These are phyloP conservation scores for Centroberyx gerrardi DNA, from an alignment of 2,797 vertebrate genomes.

Conservation along the genomic window DNA sequence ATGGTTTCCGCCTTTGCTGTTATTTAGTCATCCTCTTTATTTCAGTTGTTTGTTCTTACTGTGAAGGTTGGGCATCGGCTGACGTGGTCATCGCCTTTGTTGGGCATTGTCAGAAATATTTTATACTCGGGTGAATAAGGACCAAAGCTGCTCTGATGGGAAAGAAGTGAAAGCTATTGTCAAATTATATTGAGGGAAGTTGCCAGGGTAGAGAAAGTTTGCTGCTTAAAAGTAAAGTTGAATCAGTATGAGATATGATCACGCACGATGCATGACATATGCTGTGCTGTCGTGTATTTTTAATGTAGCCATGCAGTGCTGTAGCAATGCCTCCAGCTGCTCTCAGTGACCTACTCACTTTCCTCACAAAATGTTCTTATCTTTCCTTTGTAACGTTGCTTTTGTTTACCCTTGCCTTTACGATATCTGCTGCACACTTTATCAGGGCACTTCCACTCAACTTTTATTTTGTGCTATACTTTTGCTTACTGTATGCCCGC, in stretches of 20 bases:
- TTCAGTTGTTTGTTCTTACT: slow-evolving; percentile 36
- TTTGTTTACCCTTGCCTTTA: not conserved
- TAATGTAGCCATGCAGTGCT: slow-evolving; percentile 22
- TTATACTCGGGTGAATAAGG: slow-evolving; percentile 25
- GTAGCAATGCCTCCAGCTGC: slow-evolving; percentile 6
- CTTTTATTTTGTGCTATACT: not conserved
- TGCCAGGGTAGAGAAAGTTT: slow-evolving; percentile 20
- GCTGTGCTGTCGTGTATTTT: slow-evolving; percentile 24
- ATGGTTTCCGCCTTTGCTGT: slow-evolving; percentile 55
- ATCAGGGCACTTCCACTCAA: too few species aligned
- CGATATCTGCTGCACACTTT: too few species aligned
- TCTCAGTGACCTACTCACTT: slow-evolving; percentile 27
- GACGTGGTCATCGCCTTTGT: slow-evolving; percentile 17
- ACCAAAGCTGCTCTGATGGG: slow-evolving; percentile 22
- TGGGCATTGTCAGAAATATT: slow-evolving; percentile 32
- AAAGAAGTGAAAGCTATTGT: slow-evolving; percentile 22
- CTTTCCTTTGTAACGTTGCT: not conserved
- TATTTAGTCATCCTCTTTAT: slow-evolving; percentile 14
- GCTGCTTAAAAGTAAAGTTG: slow-evolving; percentile 29
- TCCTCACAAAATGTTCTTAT: not conserved
- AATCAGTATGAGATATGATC: slow-evolving; percentile 25
- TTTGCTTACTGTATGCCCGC: not conserved
- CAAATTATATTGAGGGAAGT: slow-evolving; percentile 24
- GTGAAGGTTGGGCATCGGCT: slow-evolving; percentile 23
- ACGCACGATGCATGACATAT: slow-evolving; percentile 43